Base-by-base conservation (phyloP, 2,888 invertebrate species). In the Agrenia bidenticulata region DNA sequence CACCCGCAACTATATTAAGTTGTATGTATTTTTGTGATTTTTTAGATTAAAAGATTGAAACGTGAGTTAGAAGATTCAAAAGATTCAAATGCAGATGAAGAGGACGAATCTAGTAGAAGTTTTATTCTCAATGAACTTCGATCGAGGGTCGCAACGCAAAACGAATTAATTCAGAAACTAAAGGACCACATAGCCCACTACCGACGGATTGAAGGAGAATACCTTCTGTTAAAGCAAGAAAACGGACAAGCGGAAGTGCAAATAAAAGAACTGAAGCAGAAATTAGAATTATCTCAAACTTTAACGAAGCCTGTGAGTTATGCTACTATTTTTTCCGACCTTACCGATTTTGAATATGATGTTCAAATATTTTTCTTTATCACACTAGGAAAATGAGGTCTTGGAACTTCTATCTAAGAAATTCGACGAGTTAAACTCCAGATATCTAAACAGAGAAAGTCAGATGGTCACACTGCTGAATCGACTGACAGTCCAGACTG, bases 391-490 rank as follows among this genome's bases (percentile, higher is more conserved):
- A 41, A 64, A 68, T 19, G 69, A 74, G 61, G 66, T 73, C 26
- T 54, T 73, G 37, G 60, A 57, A 11, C 24, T 69, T 17, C 57
- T 74, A n/a, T 57, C 68, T 1, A 69, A 69, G 32, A 74, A 71
- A 67, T 70, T 74, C 2, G 72, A 72, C 15, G 67, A 66, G 49
- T 65, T 74, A 15, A 67, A 64, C 27, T 63, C 67, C 9, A 57
- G 74, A 32, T 73, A 74, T 45, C 45, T 63, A 27, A 66, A 66
- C 37, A 41, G 74, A 41, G 72, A 74, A 58, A 64, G 63, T 24
- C 70, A 72, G 55, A 55, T 74, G 60, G 71, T 72, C 42, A 41
- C 56, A 41, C 49, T 73, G 58, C 19, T 73, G 37, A 68, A 57
- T 56, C 57, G 63, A 21, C 55, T 72, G 19, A 49, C 71, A 27